phyloP scores from a whole-genome alignment of 2,797 vertebrate species.

The Gorsachius magnificus region DNA sequence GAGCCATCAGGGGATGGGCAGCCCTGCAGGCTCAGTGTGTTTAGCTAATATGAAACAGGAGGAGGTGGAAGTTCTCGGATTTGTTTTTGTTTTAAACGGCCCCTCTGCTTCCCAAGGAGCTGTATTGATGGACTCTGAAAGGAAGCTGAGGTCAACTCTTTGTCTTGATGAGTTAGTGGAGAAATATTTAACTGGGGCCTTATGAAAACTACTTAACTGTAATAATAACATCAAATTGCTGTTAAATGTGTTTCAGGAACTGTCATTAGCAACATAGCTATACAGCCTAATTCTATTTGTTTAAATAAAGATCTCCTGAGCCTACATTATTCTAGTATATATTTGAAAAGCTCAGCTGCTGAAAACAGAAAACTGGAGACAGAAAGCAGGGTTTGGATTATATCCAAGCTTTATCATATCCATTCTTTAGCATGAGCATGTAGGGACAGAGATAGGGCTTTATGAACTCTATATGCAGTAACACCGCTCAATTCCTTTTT shows the following conservation, averaged over 20 bases:
- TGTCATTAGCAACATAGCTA: slow-evolving; percentile 22
- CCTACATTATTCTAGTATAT: background rate
- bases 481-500: background rate
- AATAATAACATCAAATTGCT: slow-evolving; percentile 32
- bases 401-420: background rate
- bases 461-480: background rate
- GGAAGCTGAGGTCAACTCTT: slow-evolving; percentile 13
- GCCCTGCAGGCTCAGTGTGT: background rate
- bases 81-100: slow-evolving; percentile 23
- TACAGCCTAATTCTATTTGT: slow-evolving; percentile 52
- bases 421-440: background rate
- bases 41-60: slow-evolving; percentile 38
- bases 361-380: slow-evolving; percentile 23
- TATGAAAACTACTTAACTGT: slow-evolving; percentile 28
- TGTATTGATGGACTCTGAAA: background rate
- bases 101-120: background rate
- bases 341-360: background rate
- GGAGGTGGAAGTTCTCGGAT: slow-evolving; percentile 26
- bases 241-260: slow-evolving; percentile 38
- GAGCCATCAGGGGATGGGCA: background rate
- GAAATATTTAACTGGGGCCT: slow-evolving; percentile 31
- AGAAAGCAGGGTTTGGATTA: slow-evolving; percentile 10
- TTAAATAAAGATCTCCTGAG: slow-evolving; percentile 44
- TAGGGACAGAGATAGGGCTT: background rate
- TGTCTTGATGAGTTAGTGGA: slow-evolving; percentile 38